Percentiles rank a stretch among this genome's conserved stretches.
phyloP scores from a whole-genome alignment of 64 coral and sea anemone species.

The Montipora efflorescens region DNA sequence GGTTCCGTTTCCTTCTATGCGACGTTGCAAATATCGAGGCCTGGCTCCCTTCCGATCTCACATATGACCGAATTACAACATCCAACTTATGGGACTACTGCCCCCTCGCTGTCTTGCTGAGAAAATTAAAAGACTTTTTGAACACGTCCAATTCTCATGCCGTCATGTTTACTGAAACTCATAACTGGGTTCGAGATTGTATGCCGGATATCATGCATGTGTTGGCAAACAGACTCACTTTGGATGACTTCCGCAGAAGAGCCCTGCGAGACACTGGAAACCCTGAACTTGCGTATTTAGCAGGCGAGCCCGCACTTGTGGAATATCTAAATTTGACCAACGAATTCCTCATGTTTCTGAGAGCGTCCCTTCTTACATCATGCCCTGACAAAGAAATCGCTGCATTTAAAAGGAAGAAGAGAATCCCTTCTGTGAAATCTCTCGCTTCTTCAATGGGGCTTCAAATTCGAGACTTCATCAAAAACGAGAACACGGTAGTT shows the following conservation, averaged over 20 bases:
- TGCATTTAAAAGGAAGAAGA: neutral
- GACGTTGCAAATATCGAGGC: slow-evolving; percentile 11
- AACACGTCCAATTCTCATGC: slow-evolving; percentile 40
- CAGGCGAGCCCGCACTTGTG: neutral
- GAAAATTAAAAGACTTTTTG: neutral
- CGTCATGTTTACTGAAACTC: slow-evolving; percentile 11
- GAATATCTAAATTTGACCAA: slow-evolving; percentile 10
- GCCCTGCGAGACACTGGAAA: slow-evolving; percentile 31
- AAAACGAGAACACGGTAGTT: slow-evolving; percentile 23
- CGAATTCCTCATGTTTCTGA: neutral
- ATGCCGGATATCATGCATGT: neutral
- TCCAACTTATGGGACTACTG: slow-evolving; percentile 65
- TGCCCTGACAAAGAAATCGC: neutral
- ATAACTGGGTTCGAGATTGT: slow-evolving; percentile 28
- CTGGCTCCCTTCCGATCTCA: neutral
- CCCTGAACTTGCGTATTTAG: neutral
- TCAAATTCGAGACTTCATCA: slow-evolving; percentile 29
- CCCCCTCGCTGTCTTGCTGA: neutral
- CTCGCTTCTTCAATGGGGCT: slow-evolving; percentile 12
- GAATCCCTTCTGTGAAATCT: neutral
- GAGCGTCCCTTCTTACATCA: neutral
- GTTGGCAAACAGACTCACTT: neutral
- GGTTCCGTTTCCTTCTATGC: slow-evolving; percentile 19
- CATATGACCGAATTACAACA: slow-evolving; percentile 38
- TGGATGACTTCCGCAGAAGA: neutral